Percentiles rank a stretch among this genome's conserved stretches.
Evolutionary conservation across 2,797 vertebrate genomes (phyloP).

Genomic region (Chrysolophus pictus): DNA sequence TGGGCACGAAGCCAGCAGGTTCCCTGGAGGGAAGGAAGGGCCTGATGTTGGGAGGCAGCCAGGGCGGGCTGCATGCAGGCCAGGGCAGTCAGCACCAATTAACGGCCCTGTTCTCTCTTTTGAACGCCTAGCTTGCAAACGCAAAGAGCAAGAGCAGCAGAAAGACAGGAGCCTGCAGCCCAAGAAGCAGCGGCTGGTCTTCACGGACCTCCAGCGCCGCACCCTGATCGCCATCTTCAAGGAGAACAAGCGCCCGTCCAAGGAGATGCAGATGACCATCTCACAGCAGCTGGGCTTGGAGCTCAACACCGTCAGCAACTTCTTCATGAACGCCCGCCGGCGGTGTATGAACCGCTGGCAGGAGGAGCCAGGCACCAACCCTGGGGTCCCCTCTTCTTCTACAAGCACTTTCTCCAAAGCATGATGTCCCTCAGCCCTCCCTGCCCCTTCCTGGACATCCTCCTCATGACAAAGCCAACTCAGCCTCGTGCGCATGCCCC

Average conservation of each 20-base stretch:
- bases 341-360: conserved; percentile 97
- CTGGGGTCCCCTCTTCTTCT: conserved; percentile 89
- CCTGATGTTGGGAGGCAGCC: background rate
- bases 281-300: conserved; percentile 98
- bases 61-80: background rate
- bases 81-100: background rate
- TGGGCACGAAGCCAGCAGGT: background rate
- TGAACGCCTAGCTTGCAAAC: conserved; percentile 90
- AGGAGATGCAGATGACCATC: conserved; percentile 99
- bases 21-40: background rate
- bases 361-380: conserved; percentile 89
- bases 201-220: conserved; percentile 98
- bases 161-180: conserved; percentile 93
- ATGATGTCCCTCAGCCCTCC: conserved; percentile 79
- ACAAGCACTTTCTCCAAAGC: conserved; percentile 95
- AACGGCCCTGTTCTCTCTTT: conserved; percentile 48
- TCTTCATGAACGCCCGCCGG: conserved; percentile 99
- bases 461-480: conserved; percentile 63
- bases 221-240: conserved; percentile 99
- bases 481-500: background rate
- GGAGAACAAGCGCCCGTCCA: conserved; percentile 98
- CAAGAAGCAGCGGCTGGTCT: conserved; percentile 97
- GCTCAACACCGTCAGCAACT: conserved; percentile 98
- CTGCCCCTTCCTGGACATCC: conserved; percentile 68
- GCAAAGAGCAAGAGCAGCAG: conserved; percentile 98